Evolutionary conservation across 2,797 vertebrate species (phyloP).

Genomic region (Acrossocheilus fasciatus): DNA sequence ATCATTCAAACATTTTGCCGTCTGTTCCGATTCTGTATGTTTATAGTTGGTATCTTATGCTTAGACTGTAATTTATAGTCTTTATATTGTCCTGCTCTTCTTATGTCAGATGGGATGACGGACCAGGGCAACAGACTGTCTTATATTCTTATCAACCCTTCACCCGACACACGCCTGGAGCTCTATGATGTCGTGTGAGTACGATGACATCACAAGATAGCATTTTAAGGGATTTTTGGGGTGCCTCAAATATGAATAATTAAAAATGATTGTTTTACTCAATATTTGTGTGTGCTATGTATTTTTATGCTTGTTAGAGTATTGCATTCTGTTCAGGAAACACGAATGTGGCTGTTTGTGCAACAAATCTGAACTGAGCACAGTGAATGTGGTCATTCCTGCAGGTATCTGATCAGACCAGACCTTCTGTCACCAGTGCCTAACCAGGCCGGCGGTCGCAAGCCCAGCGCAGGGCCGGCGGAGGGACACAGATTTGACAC

Average conservation of each 20-base stretch:
- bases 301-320: not conserved
- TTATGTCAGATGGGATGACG: conserved; percentile 83
- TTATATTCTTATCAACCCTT: conserved; percentile 88
- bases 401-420: conserved; percentile 85
- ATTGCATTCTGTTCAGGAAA: not conserved
- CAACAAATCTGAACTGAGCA: not conserved
- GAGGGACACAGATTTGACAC: conserved; percentile 80
- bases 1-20: not conserved
- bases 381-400: not conserved
- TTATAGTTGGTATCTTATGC: not conserved
- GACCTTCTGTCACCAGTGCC: conserved; percentile 84
- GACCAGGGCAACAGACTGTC: conserved; percentile 86
- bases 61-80: conserved; percentile 43
- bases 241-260: not conserved
- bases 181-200: conserved; percentile 87
- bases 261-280: not conserved
- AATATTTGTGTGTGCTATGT: too few species aligned
- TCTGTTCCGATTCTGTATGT: not conserved
- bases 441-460: conserved; percentile 77
- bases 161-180: conserved; percentile 84
- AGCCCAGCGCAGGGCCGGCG: conserved; percentile 73
- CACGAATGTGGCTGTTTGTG: not conserved
- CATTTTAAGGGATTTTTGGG: not conserved
- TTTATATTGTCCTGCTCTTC: conserved; percentile 55
- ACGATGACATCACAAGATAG: conserved; percentile 9